phyloP scores from a whole-genome alignment of 1,140 invertebrate species.

The Heliothis virescens region DNA sequence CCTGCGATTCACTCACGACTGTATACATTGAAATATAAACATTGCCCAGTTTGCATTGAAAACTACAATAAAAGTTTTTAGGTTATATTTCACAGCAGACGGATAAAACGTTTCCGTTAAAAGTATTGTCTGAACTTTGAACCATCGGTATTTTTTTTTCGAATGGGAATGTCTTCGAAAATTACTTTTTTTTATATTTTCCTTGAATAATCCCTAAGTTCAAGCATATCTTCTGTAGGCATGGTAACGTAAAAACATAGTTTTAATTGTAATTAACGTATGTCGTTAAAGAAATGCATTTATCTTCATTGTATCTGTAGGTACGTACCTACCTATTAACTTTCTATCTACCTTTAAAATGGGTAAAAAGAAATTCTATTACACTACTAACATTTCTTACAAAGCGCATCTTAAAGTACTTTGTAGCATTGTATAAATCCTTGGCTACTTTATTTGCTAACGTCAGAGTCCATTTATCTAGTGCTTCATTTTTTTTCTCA shows the following conservation, averaged over 20 bases:
- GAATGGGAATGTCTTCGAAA: neutral
- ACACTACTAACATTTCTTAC: neutral
- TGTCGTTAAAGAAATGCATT: too few species aligned
- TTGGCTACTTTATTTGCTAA: constrained; percentile 21
- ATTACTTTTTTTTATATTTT: neutral
- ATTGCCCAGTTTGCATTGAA: constrained; percentile 50
- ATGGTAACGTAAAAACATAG: too few species aligned
- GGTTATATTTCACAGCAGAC: neutral
- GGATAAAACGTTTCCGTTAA: neutral
- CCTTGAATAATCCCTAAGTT: too few species aligned
- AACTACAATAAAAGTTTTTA: constrained; percentile 15
- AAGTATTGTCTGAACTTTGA: neutral
- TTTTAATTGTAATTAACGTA: too few species aligned
- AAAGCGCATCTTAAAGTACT: constrained; percentile 1
- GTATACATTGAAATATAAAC: constrained; percentile 46
- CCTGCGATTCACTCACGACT: constrained; percentile 36
- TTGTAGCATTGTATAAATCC: constrained; percentile 12
- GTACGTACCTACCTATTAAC: too few species aligned
- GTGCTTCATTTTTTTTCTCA: constrained; percentile 24
- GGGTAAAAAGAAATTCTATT: neutral
- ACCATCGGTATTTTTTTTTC: neutral
- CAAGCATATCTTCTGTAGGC: too few species aligned
- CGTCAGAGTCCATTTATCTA: constrained; percentile 25
- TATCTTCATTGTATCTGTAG: neutral
- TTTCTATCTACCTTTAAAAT: neutral